Percentiles rank a stretch among this genome's conserved stretches.
Conservation (phyloP, 2,797 vertebrate genomes). For the Spinus olivaceus region DNA sequence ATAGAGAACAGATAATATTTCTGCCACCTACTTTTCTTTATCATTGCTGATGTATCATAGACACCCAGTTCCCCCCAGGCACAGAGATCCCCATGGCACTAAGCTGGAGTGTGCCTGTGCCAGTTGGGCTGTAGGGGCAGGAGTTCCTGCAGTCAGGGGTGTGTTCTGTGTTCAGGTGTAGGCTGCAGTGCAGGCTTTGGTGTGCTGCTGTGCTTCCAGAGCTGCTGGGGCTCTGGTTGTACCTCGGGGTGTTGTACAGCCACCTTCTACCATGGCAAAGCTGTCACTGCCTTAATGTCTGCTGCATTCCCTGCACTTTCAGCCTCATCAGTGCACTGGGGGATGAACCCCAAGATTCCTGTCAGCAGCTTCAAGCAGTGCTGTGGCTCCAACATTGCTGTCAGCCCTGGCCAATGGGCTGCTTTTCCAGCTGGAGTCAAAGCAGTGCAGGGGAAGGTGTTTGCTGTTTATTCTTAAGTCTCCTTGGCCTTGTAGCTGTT, state of each 20-base stretch:
- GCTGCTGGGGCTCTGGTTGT: background rate
- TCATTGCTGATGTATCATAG: background rate
- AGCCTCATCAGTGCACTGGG: background rate
- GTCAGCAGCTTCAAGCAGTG: background rate
- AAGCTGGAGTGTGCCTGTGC: fast-evolving
- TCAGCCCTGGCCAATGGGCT: background rate
- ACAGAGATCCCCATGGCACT: background rate
- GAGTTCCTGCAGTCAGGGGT: background rate
- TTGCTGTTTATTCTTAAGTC: background rate
- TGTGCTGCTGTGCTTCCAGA: background rate
- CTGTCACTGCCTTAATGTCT: background rate
- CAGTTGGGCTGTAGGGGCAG: background rate
- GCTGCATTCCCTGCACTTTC: background rate
- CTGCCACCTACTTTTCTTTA: background rate
- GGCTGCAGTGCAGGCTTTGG: background rate
- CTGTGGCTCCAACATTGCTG: background rate
- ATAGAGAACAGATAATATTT: background rate
- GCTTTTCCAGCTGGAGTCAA: background rate
- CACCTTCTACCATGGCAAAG: background rate
- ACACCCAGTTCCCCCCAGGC: background rate
- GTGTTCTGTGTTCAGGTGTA: fast-evolving
- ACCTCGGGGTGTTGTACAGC: background rate
- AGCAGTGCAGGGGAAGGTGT: background rate
- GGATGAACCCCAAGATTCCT: background rate
- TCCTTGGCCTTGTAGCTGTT: background rate